Conservation (phyloP, 1,140 invertebrate species). For the Tetragnatha versicolor region DNA sequence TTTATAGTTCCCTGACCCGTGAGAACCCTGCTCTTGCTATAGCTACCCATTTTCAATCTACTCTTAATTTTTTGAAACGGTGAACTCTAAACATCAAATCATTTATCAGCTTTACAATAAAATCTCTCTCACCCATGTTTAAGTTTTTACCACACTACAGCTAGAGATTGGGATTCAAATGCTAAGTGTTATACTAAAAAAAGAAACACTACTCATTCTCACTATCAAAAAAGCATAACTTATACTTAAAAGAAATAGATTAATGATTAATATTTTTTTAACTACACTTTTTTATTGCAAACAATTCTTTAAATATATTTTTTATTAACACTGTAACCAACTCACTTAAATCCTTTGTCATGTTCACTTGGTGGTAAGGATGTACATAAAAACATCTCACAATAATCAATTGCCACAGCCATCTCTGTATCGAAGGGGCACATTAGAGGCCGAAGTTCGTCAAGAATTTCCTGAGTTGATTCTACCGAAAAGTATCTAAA, state of each 20-base stretch:
- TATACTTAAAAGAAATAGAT: neutral
- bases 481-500: conserved; percentile 76
- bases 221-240: neutral
- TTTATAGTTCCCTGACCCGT: too few relatives aligned
- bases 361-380: conserved; percentile 72
- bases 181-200: too few relatives aligned
- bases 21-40: too few relatives aligned
- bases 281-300: neutral
- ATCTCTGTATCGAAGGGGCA: conserved; percentile 76
- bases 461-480: conserved; percentile 87
- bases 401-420: conserved; percentile 70
- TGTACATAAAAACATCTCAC: conserved; percentile 81
- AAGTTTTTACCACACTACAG: too few relatives aligned
- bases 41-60: too few relatives aligned
- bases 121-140: too few relatives aligned
- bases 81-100: too few relatives aligned
- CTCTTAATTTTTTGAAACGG: too few relatives aligned
- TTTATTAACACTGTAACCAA: neutral
- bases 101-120: too few relatives aligned
- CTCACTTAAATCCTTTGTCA: conserved; percentile 70
- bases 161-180: too few relatives aligned
- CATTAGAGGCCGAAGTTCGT: conserved; percentile 64
- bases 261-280: neutral
- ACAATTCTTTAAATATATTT: neutral
- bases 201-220: neutral